These are phyloP conservation scores for Pseudorhombus dupliciocellatus DNA, from an alignment of 2,113 vertebrate genomes.

Conservation along the genomic window DNA sequence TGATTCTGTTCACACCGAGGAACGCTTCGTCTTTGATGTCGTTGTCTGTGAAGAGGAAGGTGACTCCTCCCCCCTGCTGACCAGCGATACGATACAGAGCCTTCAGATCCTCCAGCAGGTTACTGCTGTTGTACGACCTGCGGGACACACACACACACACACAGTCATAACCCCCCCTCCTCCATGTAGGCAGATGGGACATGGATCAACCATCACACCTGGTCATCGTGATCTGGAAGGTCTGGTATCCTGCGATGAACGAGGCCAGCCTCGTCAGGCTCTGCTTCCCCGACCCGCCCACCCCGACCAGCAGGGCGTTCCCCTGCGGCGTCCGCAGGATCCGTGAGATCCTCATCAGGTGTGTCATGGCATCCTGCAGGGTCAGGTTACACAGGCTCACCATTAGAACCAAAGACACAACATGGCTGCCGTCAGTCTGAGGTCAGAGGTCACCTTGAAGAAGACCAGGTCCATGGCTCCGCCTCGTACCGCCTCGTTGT, in stretches of 20 bases:
- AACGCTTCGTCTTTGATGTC: slow-evolving; percentile 89
- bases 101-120: slow-evolving; percentile 89
- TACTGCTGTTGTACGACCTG: slow-evolving; percentile 83
- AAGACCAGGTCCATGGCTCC: slow-evolving; percentile 87
- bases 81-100: slow-evolving; percentile 84
- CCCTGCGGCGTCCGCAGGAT: slow-evolving; percentile 85
- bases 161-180: not conserved
- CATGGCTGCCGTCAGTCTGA: not conserved
- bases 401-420: not conserved
- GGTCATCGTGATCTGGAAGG: slow-evolving; percentile 86
- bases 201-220: slow-evolving; percentile 68
- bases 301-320: slow-evolving; percentile 86
- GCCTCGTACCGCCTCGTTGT: slow-evolving; percentile 84
- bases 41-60: slow-evolving; percentile 87
- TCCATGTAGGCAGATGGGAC: too few species aligned
- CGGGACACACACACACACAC: slow-evolving; percentile 19
- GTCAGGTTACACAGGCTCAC: not conserved
- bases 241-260: slow-evolving; percentile 86
- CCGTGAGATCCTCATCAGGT: slow-evolving; percentile 86
- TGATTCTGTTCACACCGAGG: slow-evolving; percentile 60
- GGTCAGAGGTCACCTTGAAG: slow-evolving; percentile 81
- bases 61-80: slow-evolving; percentile 83
- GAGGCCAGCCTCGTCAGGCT: slow-evolving; percentile 85
- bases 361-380: slow-evolving; percentile 84
- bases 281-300: slow-evolving; percentile 88